These are phyloP conservation scores for Prorops nasuta DNA, from an alignment of 1,140 invertebrate species.

Conservation along the genomic window DNA sequence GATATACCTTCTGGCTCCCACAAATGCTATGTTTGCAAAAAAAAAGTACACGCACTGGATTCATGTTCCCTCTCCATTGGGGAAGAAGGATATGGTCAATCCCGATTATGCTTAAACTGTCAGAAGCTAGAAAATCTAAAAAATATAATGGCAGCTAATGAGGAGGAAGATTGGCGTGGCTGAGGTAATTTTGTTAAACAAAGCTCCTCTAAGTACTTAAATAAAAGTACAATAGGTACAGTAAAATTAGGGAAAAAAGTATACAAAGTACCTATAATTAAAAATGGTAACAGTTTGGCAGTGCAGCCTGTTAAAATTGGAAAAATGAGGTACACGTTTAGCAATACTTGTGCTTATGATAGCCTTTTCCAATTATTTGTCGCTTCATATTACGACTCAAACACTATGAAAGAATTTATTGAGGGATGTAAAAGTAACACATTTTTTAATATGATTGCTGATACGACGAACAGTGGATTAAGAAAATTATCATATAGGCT, in stretches of 20 bases:
- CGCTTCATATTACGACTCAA: no score
- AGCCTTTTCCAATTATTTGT: slow-evolving; percentile 14
- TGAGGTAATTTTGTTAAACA: slow-evolving; percentile 5
- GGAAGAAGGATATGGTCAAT: no score
- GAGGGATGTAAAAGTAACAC: background rate
- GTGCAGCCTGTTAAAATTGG: slow-evolving; percentile 5
- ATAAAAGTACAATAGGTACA: slow-evolving; percentile 6
- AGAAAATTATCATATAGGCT: slow-evolving; percentile 6
- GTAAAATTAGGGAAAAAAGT: slow-evolving; percentile 10
- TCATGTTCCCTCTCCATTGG: no score
- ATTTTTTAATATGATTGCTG: slow-evolving; percentile 3
- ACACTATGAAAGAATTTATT: background rate
- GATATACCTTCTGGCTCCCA: no score
- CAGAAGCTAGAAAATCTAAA: no score
- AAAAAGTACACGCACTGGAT: no score
- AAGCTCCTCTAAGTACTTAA: background rate
- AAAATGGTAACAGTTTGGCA: slow-evolving; percentile 14
- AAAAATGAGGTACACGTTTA: background rate
- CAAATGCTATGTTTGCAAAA: no score
- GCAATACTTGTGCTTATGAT: slow-evolving; percentile 18
- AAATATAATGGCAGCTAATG: slow-evolving; percentile 3
- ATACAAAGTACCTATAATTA: slow-evolving; percentile 11
- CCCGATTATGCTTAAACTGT: no score
- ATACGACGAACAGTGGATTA: slow-evolving; percentile 2
- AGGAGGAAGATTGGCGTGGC: slow-evolving; percentile 22